These are phyloP conservation scores for Hoplodrina blanda DNA, from an alignment of 2,888 invertebrate genomes.

Conservation along the genomic window DNA sequence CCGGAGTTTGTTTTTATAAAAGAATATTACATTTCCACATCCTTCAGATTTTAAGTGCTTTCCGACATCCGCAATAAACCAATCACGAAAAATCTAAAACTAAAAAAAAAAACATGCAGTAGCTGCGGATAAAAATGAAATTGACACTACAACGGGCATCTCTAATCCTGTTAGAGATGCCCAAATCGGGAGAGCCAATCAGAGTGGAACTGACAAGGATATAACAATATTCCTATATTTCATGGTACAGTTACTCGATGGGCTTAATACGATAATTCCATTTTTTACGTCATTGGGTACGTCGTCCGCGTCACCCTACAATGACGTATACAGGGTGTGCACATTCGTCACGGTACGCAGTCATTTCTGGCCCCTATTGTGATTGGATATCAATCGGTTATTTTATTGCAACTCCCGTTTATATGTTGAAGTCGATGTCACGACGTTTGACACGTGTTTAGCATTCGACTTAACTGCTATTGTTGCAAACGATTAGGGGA, in stretches of 20 bases:
- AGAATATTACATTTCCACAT: slow-evolving; percentile 5
- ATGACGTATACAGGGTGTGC: slow-evolving; percentile 77
- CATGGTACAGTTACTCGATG: slow-evolving; percentile 79
- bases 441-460: slow-evolving; percentile 89
- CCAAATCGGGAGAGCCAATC: slow-evolving; percentile 56
- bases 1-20: neutral
- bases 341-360: slow-evolving; percentile 82
- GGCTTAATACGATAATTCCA: slow-evolving; percentile 76
- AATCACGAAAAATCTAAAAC: slow-evolving; percentile 5
- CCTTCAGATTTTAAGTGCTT: slow-evolving; percentile 12
- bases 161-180: slow-evolving; percentile 60
- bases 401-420: slow-evolving; percentile 84
- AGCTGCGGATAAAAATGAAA: slow-evolving; percentile 47
- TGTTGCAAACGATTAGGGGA: slow-evolving; percentile 84
- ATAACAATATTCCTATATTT: slow-evolving; percentile 83
- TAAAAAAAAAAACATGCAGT: slow-evolving; percentile 21
- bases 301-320: slow-evolving; percentile 63
- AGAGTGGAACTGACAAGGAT: slow-evolving; percentile 63
- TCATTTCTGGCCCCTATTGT: slow-evolving; percentile 77
- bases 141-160: slow-evolving; percentile 58
- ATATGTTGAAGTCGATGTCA: slow-evolving; percentile 83
- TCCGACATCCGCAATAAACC: slow-evolving; percentile 5
- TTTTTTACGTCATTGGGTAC: slow-evolving; percentile 83
- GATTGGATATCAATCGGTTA: slow-evolving; percentile 83
- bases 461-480: slow-evolving; percentile 85